These are phyloP conservation scores for Thamnophis elegans DNA, from an alignment of 2,797 vertebrate species.

Conservation along the genomic window DNA sequence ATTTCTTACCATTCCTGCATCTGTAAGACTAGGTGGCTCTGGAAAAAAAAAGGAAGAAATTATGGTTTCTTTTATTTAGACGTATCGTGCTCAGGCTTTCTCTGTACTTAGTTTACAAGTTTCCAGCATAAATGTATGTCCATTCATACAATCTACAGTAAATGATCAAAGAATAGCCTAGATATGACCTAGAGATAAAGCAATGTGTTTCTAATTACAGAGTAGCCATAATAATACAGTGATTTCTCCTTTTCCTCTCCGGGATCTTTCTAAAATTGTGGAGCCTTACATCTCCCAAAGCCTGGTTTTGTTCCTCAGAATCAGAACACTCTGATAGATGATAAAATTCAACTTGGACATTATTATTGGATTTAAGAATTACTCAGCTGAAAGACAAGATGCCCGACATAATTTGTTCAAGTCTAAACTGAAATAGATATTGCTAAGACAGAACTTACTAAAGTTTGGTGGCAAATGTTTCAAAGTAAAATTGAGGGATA, in stretches of 20 bases:
- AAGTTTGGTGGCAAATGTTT: neutral
- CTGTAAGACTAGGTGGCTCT: slow-evolving; percentile 88
- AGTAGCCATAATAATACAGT: neutral
- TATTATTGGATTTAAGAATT: neutral
- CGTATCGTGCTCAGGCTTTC: slow-evolving; percentile 3
- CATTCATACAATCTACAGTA: neutral
- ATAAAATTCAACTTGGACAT: neutral
- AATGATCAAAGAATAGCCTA: neutral
- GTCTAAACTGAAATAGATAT: neutral
- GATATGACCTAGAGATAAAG: neutral
- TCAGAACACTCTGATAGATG: neutral
- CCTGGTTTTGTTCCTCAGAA: neutral
- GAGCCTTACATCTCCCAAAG: neutral
- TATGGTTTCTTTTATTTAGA: slow-evolving; percentile 34
- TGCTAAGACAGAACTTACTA: neutral
- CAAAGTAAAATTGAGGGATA: neutral
- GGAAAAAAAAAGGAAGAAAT: slow-evolving; percentile 43
- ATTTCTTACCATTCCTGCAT: slow-evolving; percentile 82
- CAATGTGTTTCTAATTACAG: neutral
- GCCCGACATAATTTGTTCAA: neutral
- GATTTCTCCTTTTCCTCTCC: neutral
- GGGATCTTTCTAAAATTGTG: neutral
- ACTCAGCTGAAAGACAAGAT: neutral
- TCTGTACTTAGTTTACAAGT: neutral
- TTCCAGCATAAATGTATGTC: neutral